Evolutionary conservation across 2,797 vertebrate genomes (phyloP).

Genomic region (Sylvilagus floridanus): DNA sequence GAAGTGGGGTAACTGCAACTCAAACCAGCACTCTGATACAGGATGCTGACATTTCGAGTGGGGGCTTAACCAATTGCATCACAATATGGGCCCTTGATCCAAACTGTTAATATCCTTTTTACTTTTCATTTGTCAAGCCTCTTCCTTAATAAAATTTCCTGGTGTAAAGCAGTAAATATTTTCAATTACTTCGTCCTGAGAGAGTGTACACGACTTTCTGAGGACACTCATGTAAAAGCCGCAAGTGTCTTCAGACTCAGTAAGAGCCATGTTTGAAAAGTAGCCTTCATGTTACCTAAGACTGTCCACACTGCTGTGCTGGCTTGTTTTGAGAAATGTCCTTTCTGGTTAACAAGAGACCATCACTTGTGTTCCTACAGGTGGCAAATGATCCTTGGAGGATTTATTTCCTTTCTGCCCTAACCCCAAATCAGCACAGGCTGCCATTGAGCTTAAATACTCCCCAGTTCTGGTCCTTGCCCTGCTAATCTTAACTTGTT

Average conservation of each 20-base stretch:
- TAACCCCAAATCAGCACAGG: not conserved
- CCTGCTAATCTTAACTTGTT: slow-evolving; percentile 10
- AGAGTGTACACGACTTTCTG: not conserved
- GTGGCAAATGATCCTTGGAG: not conserved
- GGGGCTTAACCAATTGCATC: too few relatives aligned
- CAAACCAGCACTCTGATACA: too few relatives aligned
- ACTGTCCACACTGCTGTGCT: not conserved
- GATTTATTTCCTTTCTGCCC: not conserved
- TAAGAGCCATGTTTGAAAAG: not conserved
- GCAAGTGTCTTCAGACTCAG: not conserved
- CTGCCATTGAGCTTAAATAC: not conserved
- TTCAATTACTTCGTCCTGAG: not conserved
- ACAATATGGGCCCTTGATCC: too few relatives aligned
- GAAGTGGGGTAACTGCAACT: too few relatives aligned
- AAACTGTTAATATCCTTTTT: too few relatives aligned
- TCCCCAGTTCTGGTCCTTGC: not conserved
- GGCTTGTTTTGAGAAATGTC: not conserved
- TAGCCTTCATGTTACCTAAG: not conserved
- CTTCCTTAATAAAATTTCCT: not conserved
- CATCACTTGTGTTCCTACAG: not conserved
- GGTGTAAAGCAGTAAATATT: not conserved
- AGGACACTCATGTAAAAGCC: not conserved
- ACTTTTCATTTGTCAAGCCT: not conserved
- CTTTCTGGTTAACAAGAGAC: not conserved
- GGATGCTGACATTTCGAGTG: too few relatives aligned